A percentile compares a stretch with the other conserved stretches of the same genome.
Evolutionary conservation across 2,797 vertebrate genomes (phyloP).

Genomic region (Oreortyx pictus): DNA sequence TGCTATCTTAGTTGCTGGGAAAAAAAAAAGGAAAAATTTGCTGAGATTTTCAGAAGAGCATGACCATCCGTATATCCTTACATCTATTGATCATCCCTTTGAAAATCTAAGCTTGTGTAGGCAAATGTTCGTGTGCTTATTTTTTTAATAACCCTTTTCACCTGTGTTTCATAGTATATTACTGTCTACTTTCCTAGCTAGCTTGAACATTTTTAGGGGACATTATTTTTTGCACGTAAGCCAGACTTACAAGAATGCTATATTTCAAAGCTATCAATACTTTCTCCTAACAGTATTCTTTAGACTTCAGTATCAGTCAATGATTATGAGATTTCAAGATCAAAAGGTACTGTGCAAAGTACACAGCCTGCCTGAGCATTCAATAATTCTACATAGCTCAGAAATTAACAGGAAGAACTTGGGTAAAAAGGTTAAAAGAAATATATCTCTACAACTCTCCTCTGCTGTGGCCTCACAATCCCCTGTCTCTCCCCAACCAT

Average conservation of each 20-base stretch:
- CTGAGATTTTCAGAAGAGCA: background rate
- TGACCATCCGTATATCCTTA: background rate
- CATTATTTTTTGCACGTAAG: background rate
- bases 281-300: slow-evolving; percentile 15
- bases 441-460: background rate
- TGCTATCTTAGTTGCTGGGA: background rate
- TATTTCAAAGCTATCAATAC: background rate
- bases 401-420: background rate
- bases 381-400: background rate
- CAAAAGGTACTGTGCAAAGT: background rate
- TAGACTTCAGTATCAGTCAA: background rate
- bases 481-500: too few species aligned
- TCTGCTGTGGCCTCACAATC: background rate
- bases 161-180: background rate
- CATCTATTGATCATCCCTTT: background rate
- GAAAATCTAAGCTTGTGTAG: background rate
- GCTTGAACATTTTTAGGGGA: background rate
- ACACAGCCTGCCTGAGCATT: background rate
- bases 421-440: background rate
- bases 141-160: background rate
- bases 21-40: background rate
- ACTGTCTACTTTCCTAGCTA: background rate
- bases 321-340: slow-evolving; percentile 38
- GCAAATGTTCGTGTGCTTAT: background rate
- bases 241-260: background rate